Evolutionary conservation across 2,113 vertebrate genomes (phyloP).

Genomic region (Equus quagga): DNA sequence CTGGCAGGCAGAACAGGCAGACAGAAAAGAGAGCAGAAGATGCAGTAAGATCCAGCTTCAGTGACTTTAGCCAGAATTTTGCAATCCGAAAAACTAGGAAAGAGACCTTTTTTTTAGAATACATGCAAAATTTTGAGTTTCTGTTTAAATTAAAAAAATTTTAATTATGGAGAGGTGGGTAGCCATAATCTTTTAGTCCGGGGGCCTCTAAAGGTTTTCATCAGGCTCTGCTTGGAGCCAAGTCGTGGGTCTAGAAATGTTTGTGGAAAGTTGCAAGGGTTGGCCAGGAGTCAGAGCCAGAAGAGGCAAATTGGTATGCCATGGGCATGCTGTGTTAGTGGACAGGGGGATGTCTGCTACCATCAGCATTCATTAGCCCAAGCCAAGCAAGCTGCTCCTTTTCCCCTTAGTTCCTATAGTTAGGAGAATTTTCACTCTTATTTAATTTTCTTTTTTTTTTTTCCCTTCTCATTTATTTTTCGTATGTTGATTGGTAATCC

Average conservation of each 20-base stretch:
- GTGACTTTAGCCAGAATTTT: not conserved
- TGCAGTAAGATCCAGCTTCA: not conserved
- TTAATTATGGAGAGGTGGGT: not conserved
- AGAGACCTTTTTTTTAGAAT: not conserved
- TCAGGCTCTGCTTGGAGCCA: not conserved
- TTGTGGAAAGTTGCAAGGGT: not conserved
- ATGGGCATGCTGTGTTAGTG: accelerated
- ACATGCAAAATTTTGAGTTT: not conserved
- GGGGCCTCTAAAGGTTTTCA: not conserved
- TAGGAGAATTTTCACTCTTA: not conserved
- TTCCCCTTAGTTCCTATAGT: not conserved
- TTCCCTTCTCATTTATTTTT: not conserved
- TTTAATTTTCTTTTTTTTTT: not conserved
- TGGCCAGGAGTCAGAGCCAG: not conserved
- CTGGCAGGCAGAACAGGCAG: not conserved
- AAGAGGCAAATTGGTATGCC: not conserved
- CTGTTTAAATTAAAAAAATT: not conserved
- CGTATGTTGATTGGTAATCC: not conserved
- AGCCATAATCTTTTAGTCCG: not conserved
- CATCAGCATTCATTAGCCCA: not conserved
- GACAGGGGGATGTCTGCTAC: no score
- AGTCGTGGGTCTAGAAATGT: not conserved
- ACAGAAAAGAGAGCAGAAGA: not conserved
- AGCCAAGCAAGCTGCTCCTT: not conserved
- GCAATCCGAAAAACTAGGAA: not conserved